Evolutionary conservation across 2,797 vertebrate genomes (phyloP).

Genomic region (Gadopsis marmoratus): DNA sequence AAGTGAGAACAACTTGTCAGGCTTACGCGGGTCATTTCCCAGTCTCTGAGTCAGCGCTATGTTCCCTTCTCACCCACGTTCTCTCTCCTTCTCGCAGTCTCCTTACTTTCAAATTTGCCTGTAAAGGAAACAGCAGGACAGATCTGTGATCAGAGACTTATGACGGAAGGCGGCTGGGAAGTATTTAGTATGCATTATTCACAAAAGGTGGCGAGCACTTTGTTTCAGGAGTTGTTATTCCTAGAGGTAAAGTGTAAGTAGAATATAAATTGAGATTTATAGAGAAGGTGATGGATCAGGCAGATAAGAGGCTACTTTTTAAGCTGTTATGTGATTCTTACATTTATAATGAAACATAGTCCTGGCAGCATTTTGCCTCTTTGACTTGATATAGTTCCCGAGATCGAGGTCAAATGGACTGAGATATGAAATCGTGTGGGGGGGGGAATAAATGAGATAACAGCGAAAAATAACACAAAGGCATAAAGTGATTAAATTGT

Average conservation of each 20-base stretch:
- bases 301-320: constrained; percentile 17
- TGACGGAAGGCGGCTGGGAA: constrained; percentile 26
- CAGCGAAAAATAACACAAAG: neutral
- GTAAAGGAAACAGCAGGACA: constrained; percentile 24
- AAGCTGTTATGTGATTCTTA: neutral
- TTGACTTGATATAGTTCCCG: constrained; percentile 5
- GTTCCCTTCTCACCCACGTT: constrained; percentile 8
- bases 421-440: neutral
- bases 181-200: constrained; percentile 31
- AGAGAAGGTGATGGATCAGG: constrained; percentile 2
- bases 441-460: neutral
- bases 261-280: constrained; percentile 20
- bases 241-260: neutral
- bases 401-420: neutral
- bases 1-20: constrained; percentile 47
- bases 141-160: constrained; percentile 45
- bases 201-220: constrained; percentile 8
- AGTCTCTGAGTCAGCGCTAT: constrained; percentile 45
- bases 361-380: constrained; percentile 8
- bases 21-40: constrained; percentile 46
- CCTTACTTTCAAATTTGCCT: neutral
- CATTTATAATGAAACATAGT: constrained; percentile 19
- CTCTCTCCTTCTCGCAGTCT: constrained; percentile 16
- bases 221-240: constrained; percentile 22
- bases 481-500: neutral